These are phyloP conservation scores for Encarsia formosa DNA, from an alignment of 2,888 invertebrate genomes.

Conservation along the genomic window DNA sequence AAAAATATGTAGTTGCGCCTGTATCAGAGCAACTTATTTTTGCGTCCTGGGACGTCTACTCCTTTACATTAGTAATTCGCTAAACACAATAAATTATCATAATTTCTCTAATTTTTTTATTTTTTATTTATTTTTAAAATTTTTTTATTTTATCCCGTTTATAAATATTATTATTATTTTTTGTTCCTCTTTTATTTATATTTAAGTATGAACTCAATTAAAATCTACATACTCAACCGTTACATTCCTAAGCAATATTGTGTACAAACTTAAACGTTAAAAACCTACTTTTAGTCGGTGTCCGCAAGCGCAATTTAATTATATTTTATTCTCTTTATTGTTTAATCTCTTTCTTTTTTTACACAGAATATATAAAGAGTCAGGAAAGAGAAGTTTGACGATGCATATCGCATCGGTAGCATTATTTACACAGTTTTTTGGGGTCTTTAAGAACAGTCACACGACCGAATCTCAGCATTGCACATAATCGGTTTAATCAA, in stretches of 20 bases:
- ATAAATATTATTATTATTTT: no score
- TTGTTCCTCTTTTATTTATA: no score
- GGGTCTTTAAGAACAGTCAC: slow-evolving; percentile 6
- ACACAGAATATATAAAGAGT: background rate
- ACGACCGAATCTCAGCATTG: slow-evolving; percentile 8
- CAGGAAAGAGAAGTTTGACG: background rate
- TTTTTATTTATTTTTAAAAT: background rate
- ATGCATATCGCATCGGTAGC: background rate
- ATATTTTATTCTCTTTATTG: background rate
- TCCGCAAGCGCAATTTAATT: slow-evolving; percentile 1
- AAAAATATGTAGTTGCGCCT: no score
- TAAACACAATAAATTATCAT: slow-evolving; percentile 2
- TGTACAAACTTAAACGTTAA: slow-evolving; percentile 20
- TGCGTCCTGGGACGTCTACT: no score
- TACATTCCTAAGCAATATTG: slow-evolving; percentile 8
- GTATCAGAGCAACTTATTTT: no score
- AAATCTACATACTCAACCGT: slow-evolving; percentile 4
- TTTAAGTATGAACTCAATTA: slow-evolving; percentile 10
- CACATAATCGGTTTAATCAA: slow-evolving; percentile 3
- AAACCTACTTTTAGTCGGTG: slow-evolving; percentile 5
- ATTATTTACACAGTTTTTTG: slow-evolving; percentile 10
- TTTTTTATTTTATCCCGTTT: no score
- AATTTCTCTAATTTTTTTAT: background rate
- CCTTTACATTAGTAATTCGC: no score
- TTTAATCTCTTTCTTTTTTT: no score